Base-by-base conservation (phyloP, 2,888 invertebrate species). In the Scaptomyza reducta region DNA sequence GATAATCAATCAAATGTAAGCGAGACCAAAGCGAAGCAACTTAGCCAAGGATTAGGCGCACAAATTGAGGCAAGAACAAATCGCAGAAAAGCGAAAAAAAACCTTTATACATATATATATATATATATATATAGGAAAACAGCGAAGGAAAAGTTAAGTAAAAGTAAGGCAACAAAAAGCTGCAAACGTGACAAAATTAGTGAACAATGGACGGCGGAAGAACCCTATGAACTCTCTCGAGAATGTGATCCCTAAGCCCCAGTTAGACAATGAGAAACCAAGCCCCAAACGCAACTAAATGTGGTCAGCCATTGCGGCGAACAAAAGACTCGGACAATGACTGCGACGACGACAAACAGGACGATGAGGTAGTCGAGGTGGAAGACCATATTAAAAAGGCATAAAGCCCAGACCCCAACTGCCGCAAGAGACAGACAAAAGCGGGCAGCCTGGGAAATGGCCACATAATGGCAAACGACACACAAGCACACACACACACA, bases 121-220 rank as follows among this genome's bases (percentile, higher is more conserved):
- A 31, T 31, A n/a, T 5, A 6, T 40, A 16, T 16, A 38, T 13
- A 35, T 6, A 14, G 7, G n/a, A n/a, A n/a, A 40, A 18, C 42
- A 62, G 10, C 54, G 51, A 54, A 33, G 35, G 57, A 44, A 61
- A 61, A 67, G 68, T 76, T 79, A 62, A 74, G 81, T 82, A 55
- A 79, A 76, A 84, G 76, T 68, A 66, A 72, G 56, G 74, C 59
- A 79, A 74, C 74, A 85, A 83, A 87, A 84, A 88, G 81, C 76
- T 81, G 87, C 88, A 85, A 87, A 88, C 85, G 88, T 87, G 85
- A 87, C 85, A 84, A 88, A 85, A 87, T 88, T 87, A 87, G 87
- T 87, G 88, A 84, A 85, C 88, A 85, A 88, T 84, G 80, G 74
- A 62, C 73, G 64, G 44, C 64, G 75, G 59, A 72, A 70, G 72